These are phyloP conservation scores for Cyprinodon diabolis DNA, from an alignment of 2,797 vertebrate genomes.

Conservation along the genomic window DNA sequence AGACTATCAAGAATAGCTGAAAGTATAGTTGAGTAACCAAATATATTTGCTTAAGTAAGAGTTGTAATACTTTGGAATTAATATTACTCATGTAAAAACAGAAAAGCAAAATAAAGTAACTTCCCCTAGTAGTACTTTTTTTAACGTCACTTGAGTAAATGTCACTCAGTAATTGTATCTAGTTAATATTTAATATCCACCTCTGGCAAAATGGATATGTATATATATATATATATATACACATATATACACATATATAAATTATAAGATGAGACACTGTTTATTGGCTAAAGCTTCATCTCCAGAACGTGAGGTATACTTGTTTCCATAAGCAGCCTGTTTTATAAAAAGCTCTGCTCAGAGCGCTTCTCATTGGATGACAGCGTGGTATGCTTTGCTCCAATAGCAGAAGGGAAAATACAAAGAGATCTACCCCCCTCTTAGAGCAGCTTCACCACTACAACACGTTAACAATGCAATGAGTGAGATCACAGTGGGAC, in stretches of 20 bases:
- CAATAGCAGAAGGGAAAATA: slow-evolving; percentile 10
- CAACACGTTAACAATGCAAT: background rate
- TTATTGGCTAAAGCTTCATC: background rate
- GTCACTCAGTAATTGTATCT: no score
- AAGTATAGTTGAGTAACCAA: no score
- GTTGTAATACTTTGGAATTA: no score
- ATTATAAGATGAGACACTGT: background rate
- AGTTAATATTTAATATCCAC: no score
- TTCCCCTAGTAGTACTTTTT: no score
- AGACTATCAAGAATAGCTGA: no score
- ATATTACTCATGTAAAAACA: no score
- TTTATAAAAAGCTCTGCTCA: background rate
- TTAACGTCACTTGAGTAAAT: no score
- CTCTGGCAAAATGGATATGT: no score
- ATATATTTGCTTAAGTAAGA: no score
- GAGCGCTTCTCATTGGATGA: background rate
- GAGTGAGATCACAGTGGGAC: background rate
- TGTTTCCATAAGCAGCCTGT: background rate
- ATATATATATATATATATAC: no score
- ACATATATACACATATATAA: background rate
- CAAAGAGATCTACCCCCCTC: slow-evolving; percentile 24
- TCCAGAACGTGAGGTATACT: background rate
- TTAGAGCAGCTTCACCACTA: slow-evolving; percentile 33
- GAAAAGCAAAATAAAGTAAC: no score
- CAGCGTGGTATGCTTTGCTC: background rate